Evolutionary conservation across 2,888 invertebrate genomes (phyloP).

Genomic region (Acrobasis consociella): DNA sequence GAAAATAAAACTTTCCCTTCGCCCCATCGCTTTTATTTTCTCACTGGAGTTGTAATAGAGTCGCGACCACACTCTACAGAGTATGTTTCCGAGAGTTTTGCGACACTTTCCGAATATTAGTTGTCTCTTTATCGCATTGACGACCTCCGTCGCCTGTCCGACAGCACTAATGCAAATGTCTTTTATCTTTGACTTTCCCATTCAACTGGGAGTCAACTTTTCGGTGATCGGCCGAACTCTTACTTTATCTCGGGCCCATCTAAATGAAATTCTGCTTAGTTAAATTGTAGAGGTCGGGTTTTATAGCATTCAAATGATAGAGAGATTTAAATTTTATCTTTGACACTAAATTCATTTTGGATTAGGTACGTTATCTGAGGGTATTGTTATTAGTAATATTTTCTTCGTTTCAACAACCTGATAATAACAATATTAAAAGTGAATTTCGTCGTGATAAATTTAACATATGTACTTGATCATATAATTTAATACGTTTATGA

Average conservation of each 20-base stretch:
- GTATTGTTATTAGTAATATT: too few relatives aligned
- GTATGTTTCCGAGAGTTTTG: slow-evolving; percentile 51
- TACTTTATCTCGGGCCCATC: slow-evolving; percentile 27
- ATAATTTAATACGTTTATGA: too few relatives aligned
- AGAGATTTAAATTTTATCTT: not conserved
- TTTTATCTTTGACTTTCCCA: slow-evolving; percentile 53
- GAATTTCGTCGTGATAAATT: too few relatives aligned
- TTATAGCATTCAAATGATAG: slow-evolving; percentile 10
- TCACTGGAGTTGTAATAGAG: slow-evolving; percentile 63
- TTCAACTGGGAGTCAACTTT: slow-evolving; percentile 59
- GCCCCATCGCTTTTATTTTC: slow-evolving; percentile 69
- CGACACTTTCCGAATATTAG: slow-evolving; percentile 57
- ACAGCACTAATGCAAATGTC: slow-evolving; percentile 56
- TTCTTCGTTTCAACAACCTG: too few relatives aligned
- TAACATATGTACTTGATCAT: too few relatives aligned
- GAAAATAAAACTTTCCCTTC: slow-evolving; percentile 79
- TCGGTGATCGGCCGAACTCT: slow-evolving; percentile 38
- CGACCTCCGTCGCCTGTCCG: slow-evolving; percentile 43
- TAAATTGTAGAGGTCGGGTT: slow-evolving; percentile 24
- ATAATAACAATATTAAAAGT: too few relatives aligned
- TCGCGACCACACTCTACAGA: slow-evolving; percentile 41
- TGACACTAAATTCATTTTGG: too few relatives aligned
- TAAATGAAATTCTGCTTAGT: slow-evolving; percentile 30
- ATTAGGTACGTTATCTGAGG: too few relatives aligned
- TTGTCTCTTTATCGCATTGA: slow-evolving; percentile 66